Conservation (phyloP, 1,140 invertebrate species). For the Diuraphis noxia region DNA sequence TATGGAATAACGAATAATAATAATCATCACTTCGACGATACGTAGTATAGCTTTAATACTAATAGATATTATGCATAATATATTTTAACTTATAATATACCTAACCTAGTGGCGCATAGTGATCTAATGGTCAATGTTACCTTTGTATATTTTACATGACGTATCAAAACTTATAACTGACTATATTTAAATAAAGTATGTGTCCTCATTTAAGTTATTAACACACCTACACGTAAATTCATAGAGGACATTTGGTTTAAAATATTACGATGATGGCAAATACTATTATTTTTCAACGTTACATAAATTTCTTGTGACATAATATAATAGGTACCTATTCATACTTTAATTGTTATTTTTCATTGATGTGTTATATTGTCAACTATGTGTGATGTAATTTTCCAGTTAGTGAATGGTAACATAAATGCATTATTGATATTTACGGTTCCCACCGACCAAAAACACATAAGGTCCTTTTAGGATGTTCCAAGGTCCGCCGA, state of each 20-base stretch:
- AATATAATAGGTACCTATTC: no score
- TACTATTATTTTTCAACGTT: not conserved
- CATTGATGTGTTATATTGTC: not conserved
- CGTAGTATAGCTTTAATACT: no score
- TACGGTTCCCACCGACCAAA: not conserved
- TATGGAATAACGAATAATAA: not conserved
- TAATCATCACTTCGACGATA: not conserved
- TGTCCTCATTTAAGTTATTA: not conserved
- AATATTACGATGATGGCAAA: not conserved
- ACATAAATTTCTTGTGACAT: not conserved
- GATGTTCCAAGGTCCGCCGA: not conserved
- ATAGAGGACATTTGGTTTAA: not conserved
- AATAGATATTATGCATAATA: not conserved
- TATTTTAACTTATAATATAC: no score
- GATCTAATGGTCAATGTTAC: not conserved
- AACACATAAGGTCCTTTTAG: constrained; percentile 5
- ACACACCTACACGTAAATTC: not conserved
- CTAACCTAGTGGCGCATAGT: not conserved
- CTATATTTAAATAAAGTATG: not conserved
- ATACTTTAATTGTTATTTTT: not conserved
- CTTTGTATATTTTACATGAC: not conserved
- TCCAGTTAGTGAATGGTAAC: not conserved
- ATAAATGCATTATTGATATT: constrained; percentile 7
- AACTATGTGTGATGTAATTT: not conserved
- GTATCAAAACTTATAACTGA: not conserved